Conservation (phyloP, 1,140 invertebrate genomes). For the Formica exsecta region DNA sequence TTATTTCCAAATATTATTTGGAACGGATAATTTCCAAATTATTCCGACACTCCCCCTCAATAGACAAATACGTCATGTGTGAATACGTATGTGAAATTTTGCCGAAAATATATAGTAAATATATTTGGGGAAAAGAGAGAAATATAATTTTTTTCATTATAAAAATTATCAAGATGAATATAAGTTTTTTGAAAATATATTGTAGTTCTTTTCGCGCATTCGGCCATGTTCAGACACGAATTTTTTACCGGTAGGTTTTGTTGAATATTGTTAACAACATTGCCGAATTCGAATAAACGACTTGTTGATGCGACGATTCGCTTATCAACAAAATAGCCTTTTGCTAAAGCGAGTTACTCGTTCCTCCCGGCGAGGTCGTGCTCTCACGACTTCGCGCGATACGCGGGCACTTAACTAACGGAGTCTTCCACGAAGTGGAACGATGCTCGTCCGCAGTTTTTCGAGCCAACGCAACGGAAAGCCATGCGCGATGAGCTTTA, state of each 20-base stretch:
- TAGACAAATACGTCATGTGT: no score
- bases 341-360: conserved; percentile 45
- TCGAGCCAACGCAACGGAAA: conserved; percentile 44
- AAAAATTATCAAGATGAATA: no score
- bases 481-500: neutral
- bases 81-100: no score
- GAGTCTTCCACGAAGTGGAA: conserved; percentile 75
- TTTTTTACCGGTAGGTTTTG: neutral
- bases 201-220: neutral
- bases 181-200: no score
- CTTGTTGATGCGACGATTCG: conserved; percentile 24
- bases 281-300: neutral
- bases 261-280: neutral
- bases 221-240: neutral
- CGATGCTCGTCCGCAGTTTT: conserved; percentile 64
- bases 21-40: neutral
- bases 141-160: no score
- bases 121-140: neutral
- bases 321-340: conserved; percentile 65
- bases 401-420: conserved; percentile 63
- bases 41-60: no score
- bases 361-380: conserved; percentile 63
- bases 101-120: no score
- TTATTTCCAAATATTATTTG: conserved; percentile 6
- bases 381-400: conserved; percentile 75